Evolutionary conservation across 2,888 invertebrate genomes (phyloP), one percentile per base, ranked within the genome.

Genomic region (Hydropsyche betteni): DNA sequence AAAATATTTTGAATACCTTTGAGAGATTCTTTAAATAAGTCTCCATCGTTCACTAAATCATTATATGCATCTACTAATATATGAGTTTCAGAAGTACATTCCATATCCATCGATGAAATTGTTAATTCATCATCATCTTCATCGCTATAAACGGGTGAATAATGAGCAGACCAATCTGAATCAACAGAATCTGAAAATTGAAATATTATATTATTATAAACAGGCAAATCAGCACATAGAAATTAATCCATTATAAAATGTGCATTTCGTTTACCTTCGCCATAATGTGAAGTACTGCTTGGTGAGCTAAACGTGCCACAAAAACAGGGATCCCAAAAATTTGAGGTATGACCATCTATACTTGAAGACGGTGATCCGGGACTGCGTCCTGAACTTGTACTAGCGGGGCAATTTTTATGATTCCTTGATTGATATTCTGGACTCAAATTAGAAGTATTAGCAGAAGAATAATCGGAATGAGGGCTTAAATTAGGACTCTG

Each of bases 71-170:
- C 84, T 2, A 84, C 84, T 6, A 85, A 83, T 76, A 85, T 86
- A 7, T 84, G 83, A 0, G 85, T 83, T 80, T 81, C 70, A 44
- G 68, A 36, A 6, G 44, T 55, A 38, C 58, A 69, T 34, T 68
- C 36, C 73, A 80, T 80, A 5, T 72, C 55, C 6, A 44, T 61
- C 5, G 74, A 51, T 24, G 68, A 12, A 24, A 53, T 64, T 10
- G 33, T 36, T 5, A 82, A 81, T 12, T 82, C 81, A 24, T 85
- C 81, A 24, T 85, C 85, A 79, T 88, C 88, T n/a, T 82, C 83
- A 75, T 88, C 88, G 77, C 91, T 91, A 81, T 91, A 92, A 33
- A 92, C 89, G 0, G 92, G 92, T 74, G 92, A 92, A 81, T 90
- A 90, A 70, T 90, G 88, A 24, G 90, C 90, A 0, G 90, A 90